These are phyloP conservation scores for Micrasema minimum DNA, from an alignment of 1,140 invertebrate species.

Conservation along the genomic window DNA sequence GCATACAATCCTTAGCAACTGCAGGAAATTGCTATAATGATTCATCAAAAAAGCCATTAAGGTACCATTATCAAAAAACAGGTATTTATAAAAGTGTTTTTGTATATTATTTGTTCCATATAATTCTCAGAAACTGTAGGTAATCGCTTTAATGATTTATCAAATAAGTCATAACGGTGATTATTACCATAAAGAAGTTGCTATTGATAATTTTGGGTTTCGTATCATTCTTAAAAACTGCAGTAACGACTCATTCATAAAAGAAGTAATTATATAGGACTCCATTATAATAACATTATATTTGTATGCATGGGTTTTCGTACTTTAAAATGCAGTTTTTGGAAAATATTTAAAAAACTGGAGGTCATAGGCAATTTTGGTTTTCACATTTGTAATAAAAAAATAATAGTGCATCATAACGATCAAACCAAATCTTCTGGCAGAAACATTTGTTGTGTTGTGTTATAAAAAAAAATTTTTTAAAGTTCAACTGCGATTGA, in stretches of 20 bases:
- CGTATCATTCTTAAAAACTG: conserved; percentile 1
- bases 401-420: conserved; percentile 6
- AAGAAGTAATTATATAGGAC: background rate
- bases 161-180: background rate
- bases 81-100: conserved; percentile 3
- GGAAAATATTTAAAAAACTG: conserved; percentile 6
- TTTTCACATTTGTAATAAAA: conserved; percentile 4
- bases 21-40: conserved; percentile 3
- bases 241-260: conserved; percentile 11
- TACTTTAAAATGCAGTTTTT: conserved; percentile 14
- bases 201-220: background rate
- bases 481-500: conserved; percentile 2
- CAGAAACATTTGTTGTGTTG: background rate
- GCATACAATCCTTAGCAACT: background rate
- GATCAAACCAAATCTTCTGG: conserved; percentile 1
- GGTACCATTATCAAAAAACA: background rate
- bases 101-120: conserved; percentile 3
- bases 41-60: background rate
- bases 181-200: background rate
- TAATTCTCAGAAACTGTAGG: conserved; percentile 1
- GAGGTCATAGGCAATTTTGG: background rate
- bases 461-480: background rate
- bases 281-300: background rate
- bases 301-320: conserved; percentile 1
- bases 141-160: background rate